Evolutionary conservation across 1,140 invertebrate species (phyloP).

Genomic region (Periplaneta americana): DNA sequence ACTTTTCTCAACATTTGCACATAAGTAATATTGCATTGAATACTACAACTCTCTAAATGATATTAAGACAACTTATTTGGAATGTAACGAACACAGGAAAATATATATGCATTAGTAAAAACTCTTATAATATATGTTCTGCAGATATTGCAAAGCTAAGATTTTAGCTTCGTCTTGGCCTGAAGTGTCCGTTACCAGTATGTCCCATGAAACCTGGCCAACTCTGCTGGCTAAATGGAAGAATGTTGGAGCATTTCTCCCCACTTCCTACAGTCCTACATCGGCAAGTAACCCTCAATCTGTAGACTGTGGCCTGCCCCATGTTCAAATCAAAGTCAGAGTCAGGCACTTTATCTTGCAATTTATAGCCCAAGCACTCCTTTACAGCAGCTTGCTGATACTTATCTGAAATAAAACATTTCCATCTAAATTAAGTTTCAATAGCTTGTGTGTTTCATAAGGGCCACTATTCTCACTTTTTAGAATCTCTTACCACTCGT

Average conservation of each 20-base stretch:
- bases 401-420: slow-evolving; percentile 27
- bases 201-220: slow-evolving; percentile 45
- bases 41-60: background rate
- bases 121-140: too few relatives aligned
- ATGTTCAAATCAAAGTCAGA: slow-evolving; percentile 36
- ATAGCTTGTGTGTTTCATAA: too few relatives aligned
- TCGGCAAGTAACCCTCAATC: slow-evolving; percentile 43
- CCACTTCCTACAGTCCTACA: slow-evolving; percentile 40
- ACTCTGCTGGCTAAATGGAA: slow-evolving; percentile 40
- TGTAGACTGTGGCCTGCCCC: slow-evolving; percentile 50
- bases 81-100: too few relatives aligned
- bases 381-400: slow-evolving; percentile 20
- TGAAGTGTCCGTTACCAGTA: slow-evolving; percentile 44
- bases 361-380: slow-evolving; percentile 40
- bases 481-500: slow-evolving; percentile 17
- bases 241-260: slow-evolving; percentile 42
- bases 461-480: too few relatives aligned
- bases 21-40: background rate
- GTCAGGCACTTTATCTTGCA: slow-evolving; percentile 34
- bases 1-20: background rate
- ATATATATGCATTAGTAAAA: background rate
- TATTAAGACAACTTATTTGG: too few relatives aligned
- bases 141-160: background rate
- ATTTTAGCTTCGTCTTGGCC: slow-evolving; percentile 15
- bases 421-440: too few relatives aligned